A percentile compares a stretch with the other conserved stretches of the same genome.
Conservation (phyloP, 2,888 invertebrate genomes). For the Drosophila algonquin region DNA sequence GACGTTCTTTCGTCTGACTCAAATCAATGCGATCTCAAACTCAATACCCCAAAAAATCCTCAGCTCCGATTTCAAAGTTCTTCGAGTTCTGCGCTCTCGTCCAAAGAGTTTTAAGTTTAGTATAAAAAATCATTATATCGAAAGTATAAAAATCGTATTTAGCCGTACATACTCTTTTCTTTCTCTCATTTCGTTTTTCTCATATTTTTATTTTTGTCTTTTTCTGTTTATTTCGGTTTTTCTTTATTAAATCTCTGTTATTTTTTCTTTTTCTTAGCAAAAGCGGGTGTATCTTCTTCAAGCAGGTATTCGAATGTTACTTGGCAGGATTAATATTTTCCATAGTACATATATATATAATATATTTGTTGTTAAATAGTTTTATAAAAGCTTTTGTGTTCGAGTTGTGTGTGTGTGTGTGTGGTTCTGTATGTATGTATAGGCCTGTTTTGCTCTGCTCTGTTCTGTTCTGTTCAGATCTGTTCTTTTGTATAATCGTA, state of each 20-base stretch:
- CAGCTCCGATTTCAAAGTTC: slow-evolving; percentile 25
- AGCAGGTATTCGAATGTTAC: slow-evolving; percentile 82
- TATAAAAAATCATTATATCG: slow-evolving; percentile 80
- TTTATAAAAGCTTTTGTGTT: slow-evolving; percentile 76
- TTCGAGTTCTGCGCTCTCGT: background rate
- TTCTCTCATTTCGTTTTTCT: slow-evolving; percentile 15
- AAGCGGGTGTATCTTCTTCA: slow-evolving; percentile 82
- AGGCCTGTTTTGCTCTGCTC: slow-evolving; percentile 47
- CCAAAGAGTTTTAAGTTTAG: slow-evolving; percentile 55
- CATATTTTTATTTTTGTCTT: slow-evolving; percentile 29
- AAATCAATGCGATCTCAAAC: slow-evolving; percentile 62
- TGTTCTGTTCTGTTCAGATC: slow-evolving; percentile 41
- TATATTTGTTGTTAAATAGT: slow-evolving; percentile 65
- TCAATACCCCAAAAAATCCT: slow-evolving; percentile 62
- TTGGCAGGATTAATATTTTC: slow-evolving; percentile 81
- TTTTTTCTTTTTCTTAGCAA: slow-evolving; percentile 68
- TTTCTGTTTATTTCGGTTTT: background rate
- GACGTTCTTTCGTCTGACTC: slow-evolving; percentile 45
- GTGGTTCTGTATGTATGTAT: slow-evolving; percentile 25
- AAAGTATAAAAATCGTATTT: slow-evolving; percentile 81
- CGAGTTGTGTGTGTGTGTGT: slow-evolving; percentile 35
- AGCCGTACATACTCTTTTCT: slow-evolving; percentile 48
- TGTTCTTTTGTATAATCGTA: slow-evolving; percentile 19
- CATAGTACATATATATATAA: slow-evolving; percentile 47
- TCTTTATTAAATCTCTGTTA: slow-evolving; percentile 43